Evolutionary conservation across 2,797 vertebrate species (phyloP).

Genomic region (Crenichthys baileyi): DNA sequence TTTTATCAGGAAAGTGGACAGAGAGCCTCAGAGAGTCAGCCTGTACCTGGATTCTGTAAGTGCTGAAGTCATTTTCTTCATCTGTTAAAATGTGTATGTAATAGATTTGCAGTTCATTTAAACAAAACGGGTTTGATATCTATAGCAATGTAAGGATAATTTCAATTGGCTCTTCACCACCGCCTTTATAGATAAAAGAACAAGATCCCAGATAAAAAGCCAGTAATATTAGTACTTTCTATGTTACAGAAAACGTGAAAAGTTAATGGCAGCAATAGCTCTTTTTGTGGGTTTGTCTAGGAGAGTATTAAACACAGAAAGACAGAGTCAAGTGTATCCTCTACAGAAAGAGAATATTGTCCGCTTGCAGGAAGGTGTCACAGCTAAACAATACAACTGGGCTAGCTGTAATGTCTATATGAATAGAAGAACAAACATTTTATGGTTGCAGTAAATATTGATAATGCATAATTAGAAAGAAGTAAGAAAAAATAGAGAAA

Average conservation of each 20-base stretch:
- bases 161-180: neutral
- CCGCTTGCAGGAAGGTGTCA: too few species aligned
- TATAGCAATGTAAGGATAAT: neutral
- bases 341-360: too few species aligned
- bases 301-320: neutral
- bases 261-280: neutral
- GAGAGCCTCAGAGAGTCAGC: slow-evolving; percentile 50
- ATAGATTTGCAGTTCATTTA: neutral
- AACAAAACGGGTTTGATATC: neutral
- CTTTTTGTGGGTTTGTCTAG: neutral
- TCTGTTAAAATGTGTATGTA: neutral
- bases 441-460: too few species aligned
- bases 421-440: too few species aligned
- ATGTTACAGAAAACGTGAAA: neutral
- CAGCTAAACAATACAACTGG: too few species aligned
- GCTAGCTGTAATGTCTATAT: neutral
- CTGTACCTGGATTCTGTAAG: slow-evolving; percentile 75
- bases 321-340: neutral
- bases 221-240: neutral
- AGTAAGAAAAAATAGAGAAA: too few species aligned
- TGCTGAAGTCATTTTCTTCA: neutral
- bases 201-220: neutral
- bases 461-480: too few species aligned
- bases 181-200: neutral
- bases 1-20: slow-evolving; percentile 61